A percentile compares a stretch with the other conserved stretches of the same genome.
Conservation (phyloP, 2,888 invertebrate species). For the Amorpha juglandis region DNA sequence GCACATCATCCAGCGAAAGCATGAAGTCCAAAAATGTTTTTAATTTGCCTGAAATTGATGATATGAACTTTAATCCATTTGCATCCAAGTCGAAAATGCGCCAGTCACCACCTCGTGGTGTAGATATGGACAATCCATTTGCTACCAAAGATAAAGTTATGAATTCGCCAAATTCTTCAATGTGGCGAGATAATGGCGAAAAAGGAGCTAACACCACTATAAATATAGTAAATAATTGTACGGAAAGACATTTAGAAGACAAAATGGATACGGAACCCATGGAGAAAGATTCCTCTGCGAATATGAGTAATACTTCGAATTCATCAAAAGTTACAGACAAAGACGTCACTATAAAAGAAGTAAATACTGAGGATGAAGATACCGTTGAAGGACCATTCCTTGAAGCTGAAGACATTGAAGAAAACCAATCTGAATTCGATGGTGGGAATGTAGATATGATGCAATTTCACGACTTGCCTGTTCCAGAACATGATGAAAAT, state of each 20-base stretch:
- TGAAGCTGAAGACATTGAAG: constrained; percentile 61
- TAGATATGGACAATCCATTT: constrained; percentile 43
- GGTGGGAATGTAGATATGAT: constrained; percentile 58
- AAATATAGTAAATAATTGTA: constrained; percentile 25
- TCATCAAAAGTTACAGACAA: constrained; percentile 58
- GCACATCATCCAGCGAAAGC: constrained; percentile 53
- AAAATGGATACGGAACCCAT: constrained; percentile 46
- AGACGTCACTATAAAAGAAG: constrained; percentile 59
- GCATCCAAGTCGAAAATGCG: constrained; percentile 63
- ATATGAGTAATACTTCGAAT: constrained; percentile 50
- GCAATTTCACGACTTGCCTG: constrained; percentile 58
- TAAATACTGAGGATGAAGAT: constrained; percentile 76
- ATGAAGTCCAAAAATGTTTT: constrained; percentile 62
- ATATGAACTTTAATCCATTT: constrained; percentile 67
- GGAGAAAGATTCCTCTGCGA: constrained; percentile 49
- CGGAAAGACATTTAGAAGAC: constrained; percentile 33
- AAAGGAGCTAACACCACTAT: constrained; percentile 27
- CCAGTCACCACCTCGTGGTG: constrained; percentile 48
- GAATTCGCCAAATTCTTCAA: constrained; percentile 39
- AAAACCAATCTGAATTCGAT: constrained; percentile 52
- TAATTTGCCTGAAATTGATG: constrained; percentile 72
- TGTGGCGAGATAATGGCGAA: constrained; percentile 28
- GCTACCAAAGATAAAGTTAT: constrained; percentile 42
- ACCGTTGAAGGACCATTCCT: constrained; percentile 76
- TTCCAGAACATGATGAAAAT: constrained; percentile 54